Base-by-base conservation (phyloP, 1,140 invertebrate genomes). In the Saccostrea glomerata region DNA sequence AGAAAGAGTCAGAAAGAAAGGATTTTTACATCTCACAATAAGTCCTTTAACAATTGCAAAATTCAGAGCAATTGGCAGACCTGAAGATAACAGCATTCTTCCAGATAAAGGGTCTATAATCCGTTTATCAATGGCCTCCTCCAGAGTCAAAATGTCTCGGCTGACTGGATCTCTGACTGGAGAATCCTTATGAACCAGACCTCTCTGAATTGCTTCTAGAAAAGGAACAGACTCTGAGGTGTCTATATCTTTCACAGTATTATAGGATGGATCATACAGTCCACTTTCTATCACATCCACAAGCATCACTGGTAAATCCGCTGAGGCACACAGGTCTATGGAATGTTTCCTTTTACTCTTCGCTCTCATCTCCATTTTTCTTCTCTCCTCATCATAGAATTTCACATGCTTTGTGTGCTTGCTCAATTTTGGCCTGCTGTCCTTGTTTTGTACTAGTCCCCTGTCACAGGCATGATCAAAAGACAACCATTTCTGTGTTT, bases 41-140 rank as follows among this genome's bases (percentile, higher is more conserved):
- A 98, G 95, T 30, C 98, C 98, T 91, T 96, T 96, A 94, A 98
- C 97, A 91, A 98, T 97, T 11, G 98, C 98, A 96, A 98, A 97
- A 84, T 97, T 96, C 91, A 98, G 97, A 95, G 98, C 97, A 73
- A 98, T 95, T n/a, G 96, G 96, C 92, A 97, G 96, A 55, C 96
- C 95, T 87, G 96, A 95, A 3, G 96, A 96, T 90, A 96, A 95
- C 56, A 97, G 96, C 91, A 94, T 94, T 90, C 93, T 95, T 47
- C 98, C 98, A 73, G 96, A 96, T 90, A 96, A 96, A 9, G 97
- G 96, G 94, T 98, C 97, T 58, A 98, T 96, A 60, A 98, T 96
- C 82, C 97, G 96, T 85, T 97, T 96, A 90, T 97, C 96, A n/a
- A 98, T 97, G 56, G 98, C 98, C 93, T 97, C 96, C 90, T 97